Percentiles rank a stretch among this genome's conserved stretches.
These are phyloP conservation scores for Frieseomelitta varia DNA, from an alignment of 1,140 invertebrate genomes.

Conservation along the genomic window DNA sequence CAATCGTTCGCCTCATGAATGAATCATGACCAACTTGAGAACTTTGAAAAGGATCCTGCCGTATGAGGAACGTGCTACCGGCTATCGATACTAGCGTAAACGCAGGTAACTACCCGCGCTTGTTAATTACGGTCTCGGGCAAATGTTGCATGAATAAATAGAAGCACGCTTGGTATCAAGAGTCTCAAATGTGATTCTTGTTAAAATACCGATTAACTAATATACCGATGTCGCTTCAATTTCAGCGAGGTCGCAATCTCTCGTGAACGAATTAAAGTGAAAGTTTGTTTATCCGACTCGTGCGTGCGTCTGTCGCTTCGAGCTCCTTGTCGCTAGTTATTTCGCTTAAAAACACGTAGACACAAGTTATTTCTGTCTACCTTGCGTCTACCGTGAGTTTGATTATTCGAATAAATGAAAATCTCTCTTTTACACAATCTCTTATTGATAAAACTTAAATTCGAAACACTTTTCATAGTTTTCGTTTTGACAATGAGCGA, in stretches of 20 bases:
- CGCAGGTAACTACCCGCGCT: slow-evolving; percentile 35
- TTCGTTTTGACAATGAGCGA: not conserved
- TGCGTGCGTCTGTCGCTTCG: not conserved
- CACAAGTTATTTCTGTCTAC: not conserved
- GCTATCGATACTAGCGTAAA: slow-evolving; percentile 40
- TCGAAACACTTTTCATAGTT: not conserved
- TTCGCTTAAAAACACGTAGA: not conserved
- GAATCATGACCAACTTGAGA: slow-evolving; percentile 60
- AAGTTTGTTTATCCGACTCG: slow-evolving; percentile 15
- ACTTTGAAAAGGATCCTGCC: slow-evolving; percentile 35
- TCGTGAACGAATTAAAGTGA: slow-evolving; percentile 44
- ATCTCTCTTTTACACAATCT: not conserved
- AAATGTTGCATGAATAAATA: slow-evolving; percentile 12
- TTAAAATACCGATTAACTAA: slow-evolving; percentile 66
- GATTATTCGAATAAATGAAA: not conserved
- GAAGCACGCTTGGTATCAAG: not conserved
- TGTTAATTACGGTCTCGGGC: slow-evolving; percentile 60
- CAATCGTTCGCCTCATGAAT: slow-evolving; percentile 57
- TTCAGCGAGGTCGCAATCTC: slow-evolving; percentile 17
- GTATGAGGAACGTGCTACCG: slow-evolving; percentile 43
- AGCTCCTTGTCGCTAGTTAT: not conserved
- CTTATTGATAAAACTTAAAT: slow-evolving; percentile 28
- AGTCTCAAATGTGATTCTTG: slow-evolving; percentile 58
- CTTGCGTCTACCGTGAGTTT: not conserved
- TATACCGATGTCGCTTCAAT: slow-evolving; percentile 36